Base-by-base conservation (phyloP, 1,140 invertebrate genomes). In the Neodiprion virginianus region DNA sequence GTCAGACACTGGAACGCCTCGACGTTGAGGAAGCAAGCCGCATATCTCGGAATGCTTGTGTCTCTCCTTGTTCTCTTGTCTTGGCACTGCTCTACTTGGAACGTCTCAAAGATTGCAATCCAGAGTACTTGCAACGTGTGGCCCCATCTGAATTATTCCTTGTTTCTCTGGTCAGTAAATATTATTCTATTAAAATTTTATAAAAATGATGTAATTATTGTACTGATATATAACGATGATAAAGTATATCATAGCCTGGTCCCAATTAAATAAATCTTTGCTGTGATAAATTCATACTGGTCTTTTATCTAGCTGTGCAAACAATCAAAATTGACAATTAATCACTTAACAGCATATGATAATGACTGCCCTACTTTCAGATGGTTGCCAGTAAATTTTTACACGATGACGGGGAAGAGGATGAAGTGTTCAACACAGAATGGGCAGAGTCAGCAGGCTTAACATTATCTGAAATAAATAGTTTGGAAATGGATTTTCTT, bases 361-460 rank as follows among this genome's bases (percentile, higher is more conserved):
- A 69, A 9, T 71, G 74, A 78, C 69, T 65, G 14, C 80, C 76
- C 80, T 79, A 82, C 79, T 86, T 90, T 21, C 83, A 98, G 97
- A 95, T 99, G 94, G 94, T 98, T 80, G 97, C 97, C 47, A 97
- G 95, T 80, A 99, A 99, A 90, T 98, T 96, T 88, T 89, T 98
- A 79, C 93, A 96, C 85, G 97, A 98, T 84, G 94, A 96, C 86
- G 97, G 96, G 71, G 95, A 96, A 88, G 93, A 95, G 78, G 95
- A 96, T 83, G 95, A 96, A 86, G 95, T 97, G 71, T 94, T 95
- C 82, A 94, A 96, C 82, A 91, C 92, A 73, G 95, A 97, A 89
- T 99, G 97, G 97, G 96, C 96, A 53, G 89, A 91, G 61, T 94
- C 95, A 28, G 94, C 92, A 9, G 92, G 94, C 74, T 87, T 98